A percentile compares a stretch with the other conserved stretches of the same genome.
phyloP scores from a whole-genome alignment of 2,888 invertebrate species.

The Beris chalybata region DNA sequence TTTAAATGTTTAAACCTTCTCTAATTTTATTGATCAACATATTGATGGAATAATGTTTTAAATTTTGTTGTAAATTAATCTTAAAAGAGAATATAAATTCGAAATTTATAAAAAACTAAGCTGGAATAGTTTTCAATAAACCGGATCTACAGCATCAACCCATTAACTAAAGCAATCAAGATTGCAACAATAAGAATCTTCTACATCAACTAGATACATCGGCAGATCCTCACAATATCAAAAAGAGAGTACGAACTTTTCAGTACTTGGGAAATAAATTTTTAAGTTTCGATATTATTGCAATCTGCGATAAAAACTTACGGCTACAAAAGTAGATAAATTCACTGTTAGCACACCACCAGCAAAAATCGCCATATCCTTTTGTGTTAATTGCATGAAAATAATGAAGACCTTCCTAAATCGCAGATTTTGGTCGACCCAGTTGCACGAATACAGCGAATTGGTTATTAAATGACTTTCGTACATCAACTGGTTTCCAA shows the following conservation, averaged over 20 bases:
- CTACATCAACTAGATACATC: too few species aligned
- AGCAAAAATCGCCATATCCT: constrained; percentile 58
- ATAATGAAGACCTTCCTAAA: constrained; percentile 58
- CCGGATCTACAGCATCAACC: too few species aligned
- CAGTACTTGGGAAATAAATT: constrained; percentile 15
- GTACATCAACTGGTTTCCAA: constrained; percentile 59
- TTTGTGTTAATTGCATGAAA: constrained; percentile 60
- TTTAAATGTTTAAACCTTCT: too few species aligned
- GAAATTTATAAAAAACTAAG: too few species aligned
- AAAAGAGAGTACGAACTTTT: constrained; percentile 31
- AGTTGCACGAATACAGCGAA: constrained; percentile 60
- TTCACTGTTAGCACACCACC: constrained; percentile 60
- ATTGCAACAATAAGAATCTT: too few species aligned
- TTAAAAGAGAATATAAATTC: too few species aligned
- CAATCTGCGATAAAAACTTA: constrained; percentile 43
- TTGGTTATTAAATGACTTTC: constrained; percentile 59
- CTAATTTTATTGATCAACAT: too few species aligned
- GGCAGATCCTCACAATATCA: background rate
- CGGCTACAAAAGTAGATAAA: constrained; percentile 60
- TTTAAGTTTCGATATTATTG: background rate
- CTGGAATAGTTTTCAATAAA: too few species aligned
- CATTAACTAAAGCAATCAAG: too few species aligned
- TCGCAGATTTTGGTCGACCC: constrained; percentile 58
- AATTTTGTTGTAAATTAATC: too few species aligned
- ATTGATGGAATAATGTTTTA: too few species aligned